Evolutionary conservation across 2,797 vertebrate species (phyloP).

Genomic region (Tapirus indicus): DNA sequence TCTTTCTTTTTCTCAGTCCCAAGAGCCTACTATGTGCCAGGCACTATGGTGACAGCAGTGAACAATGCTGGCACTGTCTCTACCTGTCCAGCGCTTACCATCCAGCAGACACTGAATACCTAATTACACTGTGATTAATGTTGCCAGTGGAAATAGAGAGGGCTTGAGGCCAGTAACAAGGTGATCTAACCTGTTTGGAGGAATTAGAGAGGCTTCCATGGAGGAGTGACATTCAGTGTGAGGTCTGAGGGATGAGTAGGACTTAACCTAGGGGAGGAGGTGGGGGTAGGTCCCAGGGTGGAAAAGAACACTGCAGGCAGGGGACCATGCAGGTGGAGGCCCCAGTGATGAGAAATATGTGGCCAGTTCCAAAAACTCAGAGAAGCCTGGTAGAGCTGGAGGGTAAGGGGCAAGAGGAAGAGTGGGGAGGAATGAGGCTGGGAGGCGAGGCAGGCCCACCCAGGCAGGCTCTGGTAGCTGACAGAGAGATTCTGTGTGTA

Average conservation of each 20-base stretch:
- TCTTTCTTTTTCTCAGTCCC: neutral
- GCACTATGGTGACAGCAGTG: neutral
- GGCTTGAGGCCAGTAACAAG: neutral
- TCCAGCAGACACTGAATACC: neutral
- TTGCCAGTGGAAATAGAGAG: neutral
- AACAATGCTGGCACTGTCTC: neutral
- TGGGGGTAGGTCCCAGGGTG: accelerated
- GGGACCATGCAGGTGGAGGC: too few relatives aligned
- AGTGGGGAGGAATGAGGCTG: neutral
- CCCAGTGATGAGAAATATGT: neutral
- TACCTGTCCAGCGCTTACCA: accelerated
- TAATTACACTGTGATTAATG: neutral
- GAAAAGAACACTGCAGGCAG: neutral
- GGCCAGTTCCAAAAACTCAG: neutral
- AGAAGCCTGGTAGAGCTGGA: neutral
- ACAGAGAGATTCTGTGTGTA: neutral
- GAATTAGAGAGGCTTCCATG: neutral
- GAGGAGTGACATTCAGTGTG: neutral
- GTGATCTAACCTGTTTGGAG: neutral
- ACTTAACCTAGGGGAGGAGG: neutral
- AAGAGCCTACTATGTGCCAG: neutral
- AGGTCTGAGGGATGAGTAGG: neutral
- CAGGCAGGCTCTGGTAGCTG: neutral
- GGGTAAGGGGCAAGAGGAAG: neutral
- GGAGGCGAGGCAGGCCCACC: too few relatives aligned